Percentiles rank a stretch among this genome's conserved stretches.
Evolutionary conservation across 2,113 vertebrate genomes (phyloP).

Genomic region (Uria aalge): DNA sequence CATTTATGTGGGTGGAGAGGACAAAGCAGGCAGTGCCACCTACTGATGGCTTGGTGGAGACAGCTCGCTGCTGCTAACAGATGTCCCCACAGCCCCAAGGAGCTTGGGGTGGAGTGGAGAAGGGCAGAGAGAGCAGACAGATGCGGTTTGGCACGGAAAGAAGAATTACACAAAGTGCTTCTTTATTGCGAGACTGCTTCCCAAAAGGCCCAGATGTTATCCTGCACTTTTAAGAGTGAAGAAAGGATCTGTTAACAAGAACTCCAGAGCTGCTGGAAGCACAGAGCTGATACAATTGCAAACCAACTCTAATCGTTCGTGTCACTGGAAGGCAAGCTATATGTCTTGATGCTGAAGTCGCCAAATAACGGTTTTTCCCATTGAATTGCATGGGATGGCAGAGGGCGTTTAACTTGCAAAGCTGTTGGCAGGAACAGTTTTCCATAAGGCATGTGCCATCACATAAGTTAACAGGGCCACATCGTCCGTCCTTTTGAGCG

Average conservation of each 20-base stretch:
- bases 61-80: background rate
- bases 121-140: constrained; percentile 64
- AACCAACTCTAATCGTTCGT: background rate
- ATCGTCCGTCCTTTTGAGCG: background rate
- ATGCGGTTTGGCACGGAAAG: constrained; percentile 68
- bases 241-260: constrained; percentile 75
- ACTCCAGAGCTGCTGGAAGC: constrained; percentile 48
- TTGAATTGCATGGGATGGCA: background rate
- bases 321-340: constrained; percentile 16
- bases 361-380: background rate
- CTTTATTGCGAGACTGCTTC: constrained; percentile 66
- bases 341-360: background rate
- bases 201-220: constrained; percentile 73
- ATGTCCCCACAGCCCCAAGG: constrained; percentile 33
- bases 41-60: constrained; percentile 41
- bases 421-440: background rate
- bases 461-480: background rate
- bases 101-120: constrained; percentile 41
- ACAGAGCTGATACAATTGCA: constrained; percentile 53
- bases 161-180: constrained; percentile 66
- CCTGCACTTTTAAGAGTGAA: constrained; percentile 67
- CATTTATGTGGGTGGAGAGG: background rate
- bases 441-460: background rate
- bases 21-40: constrained; percentile 63
- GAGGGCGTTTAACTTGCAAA: background rate